phyloP scores from a whole-genome alignment of 1,140 invertebrate species.

The Acromyrmex charruanus region DNA sequence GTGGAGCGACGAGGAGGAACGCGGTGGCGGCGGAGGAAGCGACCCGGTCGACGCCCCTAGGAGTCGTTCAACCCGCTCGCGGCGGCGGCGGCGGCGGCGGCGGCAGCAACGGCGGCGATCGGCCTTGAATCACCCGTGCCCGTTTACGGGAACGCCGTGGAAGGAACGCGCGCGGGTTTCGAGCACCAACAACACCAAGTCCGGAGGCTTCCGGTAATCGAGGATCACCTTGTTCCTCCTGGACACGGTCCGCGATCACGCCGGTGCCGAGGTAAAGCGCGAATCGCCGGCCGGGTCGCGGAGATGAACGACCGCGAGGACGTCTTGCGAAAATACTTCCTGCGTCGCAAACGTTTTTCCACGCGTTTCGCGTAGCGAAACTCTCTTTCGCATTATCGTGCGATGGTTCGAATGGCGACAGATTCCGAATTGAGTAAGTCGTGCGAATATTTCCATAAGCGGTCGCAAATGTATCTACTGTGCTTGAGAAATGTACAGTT shows the following conservation, averaged over 20 bases:
- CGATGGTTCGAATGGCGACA: not conserved
- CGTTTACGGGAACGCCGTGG: conserved; percentile 76
- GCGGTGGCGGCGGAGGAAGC: conserved; percentile 28
- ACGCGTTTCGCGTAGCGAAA: not conserved
- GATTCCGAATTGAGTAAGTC: not conserved
- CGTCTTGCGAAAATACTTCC: conserved; percentile 25
- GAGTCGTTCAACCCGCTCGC: conserved; percentile 76
- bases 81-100: conserved; percentile 31
- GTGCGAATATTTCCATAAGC: not conserved
- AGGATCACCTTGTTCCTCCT: conserved; percentile 27
- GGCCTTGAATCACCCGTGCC: conserved; percentile 83
- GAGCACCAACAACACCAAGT: conserved; percentile 70
- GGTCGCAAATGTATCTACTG: not conserved
- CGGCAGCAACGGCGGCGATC: conserved; percentile 74
- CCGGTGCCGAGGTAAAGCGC: conserved; percentile 6
- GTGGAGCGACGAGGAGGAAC: conserved; percentile 52
- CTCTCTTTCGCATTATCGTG: not conserved
- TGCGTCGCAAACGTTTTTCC: not conserved
- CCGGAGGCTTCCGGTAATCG: conserved; percentile 77
- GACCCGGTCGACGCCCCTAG: conserved; percentile 76
- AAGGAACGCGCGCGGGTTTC: conserved; percentile 67
- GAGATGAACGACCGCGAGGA: conserved; percentile 18
- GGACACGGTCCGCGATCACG: conserved; percentile 69
- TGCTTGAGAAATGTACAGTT: no score
- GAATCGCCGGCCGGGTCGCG: not conserved